Conservation (phyloP, 2,888 invertebrate species). For the Agrotis puta region DNA sequence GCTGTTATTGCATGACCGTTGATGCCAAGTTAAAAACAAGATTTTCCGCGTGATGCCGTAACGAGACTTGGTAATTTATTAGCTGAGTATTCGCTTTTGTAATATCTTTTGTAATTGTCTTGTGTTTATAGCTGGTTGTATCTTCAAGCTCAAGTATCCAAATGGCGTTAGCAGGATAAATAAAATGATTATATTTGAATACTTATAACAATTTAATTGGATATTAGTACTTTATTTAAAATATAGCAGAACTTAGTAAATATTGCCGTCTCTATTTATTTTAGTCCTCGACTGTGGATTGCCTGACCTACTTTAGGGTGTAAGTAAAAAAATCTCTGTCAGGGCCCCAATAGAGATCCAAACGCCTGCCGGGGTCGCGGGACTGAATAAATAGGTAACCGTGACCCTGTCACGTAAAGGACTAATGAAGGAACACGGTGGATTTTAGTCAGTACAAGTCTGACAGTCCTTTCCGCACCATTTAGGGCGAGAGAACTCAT, state of each 20-base stretch:
- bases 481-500: too few species aligned
- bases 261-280: neutral
- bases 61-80: constrained; percentile 48
- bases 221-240: neutral
- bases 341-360: too few species aligned
- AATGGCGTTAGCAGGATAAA: constrained; percentile 6
- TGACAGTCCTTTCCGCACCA: too few species aligned
- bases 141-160: constrained; percentile 14
- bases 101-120: constrained; percentile 21
- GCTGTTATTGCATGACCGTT: constrained; percentile 43
- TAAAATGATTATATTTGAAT: neutral
- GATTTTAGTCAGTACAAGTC: too few species aligned
- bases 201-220: neutral
- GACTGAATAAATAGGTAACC: too few species aligned
- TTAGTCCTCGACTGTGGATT: too few species aligned
- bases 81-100: constrained; percentile 37
- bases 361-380: too few species aligned
- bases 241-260: neutral
- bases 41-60: constrained; percentile 58
- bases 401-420: too few species aligned
- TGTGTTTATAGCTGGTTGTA: constrained; percentile 12
- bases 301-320: too few species aligned
- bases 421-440: too few species aligned
- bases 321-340: too few species aligned
- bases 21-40: constrained; percentile 51